Evolutionary conservation across 2,113 vertebrate species (phyloP), one percentile per base, ranked within the genome.

Genomic region (Brachyhypopomus gauderio): DNA sequence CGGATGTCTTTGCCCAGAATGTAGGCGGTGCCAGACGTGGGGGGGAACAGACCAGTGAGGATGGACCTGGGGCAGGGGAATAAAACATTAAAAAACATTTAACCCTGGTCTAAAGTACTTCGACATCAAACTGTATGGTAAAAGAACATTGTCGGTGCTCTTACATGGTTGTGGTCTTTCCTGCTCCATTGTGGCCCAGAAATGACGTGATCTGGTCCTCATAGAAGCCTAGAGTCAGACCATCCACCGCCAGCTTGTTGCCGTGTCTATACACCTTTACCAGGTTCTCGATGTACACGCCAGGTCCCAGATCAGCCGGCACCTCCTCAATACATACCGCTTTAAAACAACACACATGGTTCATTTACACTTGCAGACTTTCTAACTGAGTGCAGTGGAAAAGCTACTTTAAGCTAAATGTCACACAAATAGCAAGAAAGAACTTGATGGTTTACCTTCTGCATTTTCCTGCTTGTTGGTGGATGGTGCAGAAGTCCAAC

Each of bases 111-210:
- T 52, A 45, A 8, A 52, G 12, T 14, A 8, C 9, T 52, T 67
- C 64, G 36, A 58, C 19, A 48, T 52, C 34, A 23, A 56, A 4
- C 67, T n/a, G 19, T 70, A n/a, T 19, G 41, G 25, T 27, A 52
- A 72, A 3, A n/a, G 11, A 69, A 0, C 5, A 11, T 45, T 52
- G 8, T 12, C 20, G 4, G 12, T 60, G 38, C 7, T 84, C 97
- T 95, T 96, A 99, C 98, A 99, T 99, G 16, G 97, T 99, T 58
- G 98, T 99, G 30, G 98, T 99, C 90, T 99, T 99, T 34, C 98
- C 98, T 3, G 98, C 98, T 90, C 98, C 98, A 0, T 99, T 99
- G 91, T 99, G 98, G 22, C 98, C 98, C 34, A 99, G 90, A 87
- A 99, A 99, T 19, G 98, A 99, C 2, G 97, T 98, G 85, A 99